These are phyloP conservation scores for Aplodontia rufa DNA, from an alignment of 2,113 vertebrate species.

Conservation along the genomic window DNA sequence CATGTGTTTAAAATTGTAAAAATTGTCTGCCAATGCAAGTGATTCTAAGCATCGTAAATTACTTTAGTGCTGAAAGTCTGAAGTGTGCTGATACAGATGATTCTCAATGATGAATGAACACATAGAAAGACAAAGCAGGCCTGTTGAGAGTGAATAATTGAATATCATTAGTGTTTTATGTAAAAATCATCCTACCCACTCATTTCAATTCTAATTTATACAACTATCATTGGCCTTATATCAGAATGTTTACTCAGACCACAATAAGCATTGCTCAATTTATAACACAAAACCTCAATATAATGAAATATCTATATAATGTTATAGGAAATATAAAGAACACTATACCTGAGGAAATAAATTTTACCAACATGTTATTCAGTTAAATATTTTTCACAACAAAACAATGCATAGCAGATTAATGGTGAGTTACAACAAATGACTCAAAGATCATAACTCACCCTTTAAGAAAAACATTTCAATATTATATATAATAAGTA, in stretches of 20 bases:
- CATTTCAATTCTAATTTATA: slow-evolving; percentile 48
- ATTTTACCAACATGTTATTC: not conserved
- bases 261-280: not conserved
- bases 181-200: not conserved
- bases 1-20: slow-evolving; percentile 84
- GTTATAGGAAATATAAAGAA: not conserved
- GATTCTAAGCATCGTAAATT: slow-evolving; percentile 76
- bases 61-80: slow-evolving; percentile 65
- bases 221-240: not conserved
- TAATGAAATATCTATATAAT: not conserved
- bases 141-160: slow-evolving; percentile 20
- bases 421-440: not conserved
- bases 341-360: not conserved
- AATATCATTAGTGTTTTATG: slow-evolving; percentile 37
- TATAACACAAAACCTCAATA: not conserved
- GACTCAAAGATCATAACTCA: not conserved
- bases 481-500: not conserved
- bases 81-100: slow-evolving; percentile 38
- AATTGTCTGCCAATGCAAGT: slow-evolving; percentile 67
- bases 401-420: not conserved
- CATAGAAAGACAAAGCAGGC: not conserved
- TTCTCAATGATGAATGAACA: slow-evolving; percentile 31
- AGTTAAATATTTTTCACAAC: slow-evolving; percentile 1
- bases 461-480: not conserved
- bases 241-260: not conserved